A percentile compares a stretch with the other conserved stretches of the same genome.
phyloP scores from a whole-genome alignment of 35 echinoderm and acorn worm species.

The Apostichopus japonicus region DNA sequence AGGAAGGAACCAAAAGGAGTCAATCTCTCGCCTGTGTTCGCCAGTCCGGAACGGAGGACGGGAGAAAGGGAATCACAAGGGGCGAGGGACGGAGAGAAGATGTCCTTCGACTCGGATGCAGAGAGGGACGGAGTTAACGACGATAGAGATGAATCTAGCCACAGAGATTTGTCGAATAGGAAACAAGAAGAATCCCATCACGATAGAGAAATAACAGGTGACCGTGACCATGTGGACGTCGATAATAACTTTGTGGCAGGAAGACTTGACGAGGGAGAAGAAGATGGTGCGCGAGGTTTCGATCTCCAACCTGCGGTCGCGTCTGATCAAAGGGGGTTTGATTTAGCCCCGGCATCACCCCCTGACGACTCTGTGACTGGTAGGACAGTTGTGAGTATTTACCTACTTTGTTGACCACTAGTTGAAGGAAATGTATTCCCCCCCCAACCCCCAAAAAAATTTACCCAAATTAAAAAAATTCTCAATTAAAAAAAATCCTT shows the following conservation, averaged over 20 bases:
- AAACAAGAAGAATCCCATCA: not conserved
- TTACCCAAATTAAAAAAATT: too few relatives aligned
- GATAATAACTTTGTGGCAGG: not conserved
- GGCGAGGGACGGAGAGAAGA: constrained; percentile 2
- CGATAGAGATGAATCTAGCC: constrained; percentile 19
- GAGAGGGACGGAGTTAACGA: not conserved
- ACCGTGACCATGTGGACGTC: not conserved
- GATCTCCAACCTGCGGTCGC: constrained; percentile 72
- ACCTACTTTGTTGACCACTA: too few relatives aligned
- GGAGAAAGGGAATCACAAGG: not conserved
- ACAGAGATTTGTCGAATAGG: not conserved
- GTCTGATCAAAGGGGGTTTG: constrained; percentile 71
- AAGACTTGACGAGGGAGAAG: not conserved
- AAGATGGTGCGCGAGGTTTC: constrained; percentile 60
- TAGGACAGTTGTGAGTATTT: not conserved
- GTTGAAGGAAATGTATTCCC: too few relatives aligned
- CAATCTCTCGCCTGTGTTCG: constrained; percentile 20
- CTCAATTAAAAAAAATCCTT: too few relatives aligned
- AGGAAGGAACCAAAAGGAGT: not conserved
- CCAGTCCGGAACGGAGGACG: not conserved
- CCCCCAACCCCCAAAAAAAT: too few relatives aligned
- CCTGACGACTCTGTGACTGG: not conserved
- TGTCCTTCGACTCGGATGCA: constrained; percentile 25
- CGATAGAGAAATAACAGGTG: not conserved
- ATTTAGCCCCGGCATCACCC: constrained; percentile 39